Evolutionary conservation across 1,140 invertebrate species (phyloP).

Genomic region (Drosophila subpulchrella): DNA sequence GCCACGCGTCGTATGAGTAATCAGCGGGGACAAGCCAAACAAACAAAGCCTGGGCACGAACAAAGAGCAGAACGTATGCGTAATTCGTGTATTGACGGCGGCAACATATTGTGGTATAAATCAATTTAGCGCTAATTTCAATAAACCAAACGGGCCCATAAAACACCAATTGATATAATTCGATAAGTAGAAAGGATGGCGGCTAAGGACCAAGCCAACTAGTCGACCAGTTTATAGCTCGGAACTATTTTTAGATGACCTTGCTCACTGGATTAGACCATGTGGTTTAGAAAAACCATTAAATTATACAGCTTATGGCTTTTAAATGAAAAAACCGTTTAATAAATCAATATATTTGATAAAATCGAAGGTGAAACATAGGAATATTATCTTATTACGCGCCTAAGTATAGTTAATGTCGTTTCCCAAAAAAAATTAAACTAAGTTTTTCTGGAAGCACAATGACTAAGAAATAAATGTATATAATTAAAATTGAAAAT

Average conservation of each 20-base stretch:
- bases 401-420: no score
- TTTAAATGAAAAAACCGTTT: not conserved
- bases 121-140: slow-evolving; percentile 78
- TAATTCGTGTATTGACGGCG: slow-evolving; percentile 30
- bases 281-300: not conserved
- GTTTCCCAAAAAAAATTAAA: no score
- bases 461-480: no score
- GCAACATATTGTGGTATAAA: slow-evolving; percentile 74
- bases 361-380: no score
- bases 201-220: slow-evolving; percentile 3
- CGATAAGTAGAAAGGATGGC: slow-evolving; percentile 19
- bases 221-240: not conserved
- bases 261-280: not conserved
- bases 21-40: slow-evolving; percentile 55
- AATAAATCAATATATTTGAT: not conserved
- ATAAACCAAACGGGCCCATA: slow-evolving; percentile 58
- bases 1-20: slow-evolving; percentile 76
- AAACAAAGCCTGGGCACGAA: slow-evolving; percentile 46
- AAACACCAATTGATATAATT: slow-evolving; percentile 36
- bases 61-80: slow-evolving; percentile 25
- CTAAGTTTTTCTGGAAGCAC: no score
- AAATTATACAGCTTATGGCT: not conserved
- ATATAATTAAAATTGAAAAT: no score
- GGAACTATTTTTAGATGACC: slow-evolving; percentile 14
- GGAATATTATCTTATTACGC: no score